Conservation (phyloP, 2,113 vertebrate genomes). For the Oxyruncus cristatus region DNA sequence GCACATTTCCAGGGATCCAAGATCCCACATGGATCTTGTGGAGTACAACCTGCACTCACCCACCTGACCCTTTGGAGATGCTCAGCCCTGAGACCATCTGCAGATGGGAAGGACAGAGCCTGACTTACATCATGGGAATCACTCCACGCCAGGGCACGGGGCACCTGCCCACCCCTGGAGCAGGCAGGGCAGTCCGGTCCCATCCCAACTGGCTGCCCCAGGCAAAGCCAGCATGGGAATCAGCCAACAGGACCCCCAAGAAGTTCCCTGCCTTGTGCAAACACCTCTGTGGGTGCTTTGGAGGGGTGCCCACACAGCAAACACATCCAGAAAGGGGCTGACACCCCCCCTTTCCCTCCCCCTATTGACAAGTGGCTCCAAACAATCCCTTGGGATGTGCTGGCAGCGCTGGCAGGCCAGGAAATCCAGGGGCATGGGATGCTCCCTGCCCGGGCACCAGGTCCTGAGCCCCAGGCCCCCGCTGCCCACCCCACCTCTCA, state of each 20-base stretch:
- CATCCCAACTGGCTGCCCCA: background rate
- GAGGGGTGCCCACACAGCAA: background rate
- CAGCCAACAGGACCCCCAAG: background rate
- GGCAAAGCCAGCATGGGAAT: background rate
- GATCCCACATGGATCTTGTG: background rate
- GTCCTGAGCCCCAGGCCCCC: accelerated
- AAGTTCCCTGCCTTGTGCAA: background rate
- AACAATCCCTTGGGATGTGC: background rate
- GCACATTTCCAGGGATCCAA: accelerated
- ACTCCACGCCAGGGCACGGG: accelerated
- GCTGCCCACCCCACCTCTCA: background rate
- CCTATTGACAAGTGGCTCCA: accelerated
- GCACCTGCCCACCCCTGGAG: background rate
- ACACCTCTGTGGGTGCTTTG: background rate
- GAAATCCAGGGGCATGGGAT: accelerated
- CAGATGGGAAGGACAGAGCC: background rate
- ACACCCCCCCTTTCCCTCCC: accelerated
- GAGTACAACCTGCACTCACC: background rate
- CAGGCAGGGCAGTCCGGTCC: too few species aligned
- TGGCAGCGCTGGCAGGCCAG: background rate
- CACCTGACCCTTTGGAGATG: background rate
- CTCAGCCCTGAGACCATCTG: background rate
- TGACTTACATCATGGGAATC: accelerated
- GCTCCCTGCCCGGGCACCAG: accelerated
- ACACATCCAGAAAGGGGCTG: background rate